Base-by-base conservation (phyloP, 2,888 invertebrate species). In the Nomada hirtipes region DNA sequence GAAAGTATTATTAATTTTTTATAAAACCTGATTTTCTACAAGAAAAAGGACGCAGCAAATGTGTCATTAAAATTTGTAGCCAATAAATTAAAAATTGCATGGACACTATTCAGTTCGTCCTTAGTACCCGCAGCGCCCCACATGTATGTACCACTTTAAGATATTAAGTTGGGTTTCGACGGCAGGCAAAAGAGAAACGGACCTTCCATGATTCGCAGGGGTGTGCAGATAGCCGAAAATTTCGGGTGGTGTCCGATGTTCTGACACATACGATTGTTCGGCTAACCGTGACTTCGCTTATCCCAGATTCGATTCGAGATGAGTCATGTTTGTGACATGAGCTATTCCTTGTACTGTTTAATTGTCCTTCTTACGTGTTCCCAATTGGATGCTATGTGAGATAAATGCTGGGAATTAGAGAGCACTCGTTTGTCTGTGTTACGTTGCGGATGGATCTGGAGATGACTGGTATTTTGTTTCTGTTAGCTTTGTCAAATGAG, bases 211-310 rank as follows among this genome's bases (percentile, higher is more conserved):
- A 59, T 47, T 60, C 26, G 9, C 7, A 15, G n/a, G 52, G 42
- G 20, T 15, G 36, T 23, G 63, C 63, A 47, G 63, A 47, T 63
- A 63, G 23, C 47, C 13, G 60, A 63, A 47, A 47, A 63, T 63
- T 63, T 63, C 47, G 4, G 63, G 23, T 63, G 15, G 23, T 63
- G 63, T 63, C 23, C 4, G 23, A 4, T 47, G 29, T 29, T 59
- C 15, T 29, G 29, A 13, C 59, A 15, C 29, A 7, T 26, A 59
- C 59, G 7, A 53, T 4, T 53, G 20, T n/a, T 10, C n/a, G 13
- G 47, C 47, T 2, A 13, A 15, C 13, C 47, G 47, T 13, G 47
- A 47, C 13, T 13, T 15, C 47, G 55, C n/a, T 55, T 55, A 11
- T 55, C 55, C 55, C 10, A 20, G 55, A 55, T 11, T 10, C 55